Conservation (phyloP, 2,113 vertebrate species). For the Ctenomys sociabilis region DNA sequence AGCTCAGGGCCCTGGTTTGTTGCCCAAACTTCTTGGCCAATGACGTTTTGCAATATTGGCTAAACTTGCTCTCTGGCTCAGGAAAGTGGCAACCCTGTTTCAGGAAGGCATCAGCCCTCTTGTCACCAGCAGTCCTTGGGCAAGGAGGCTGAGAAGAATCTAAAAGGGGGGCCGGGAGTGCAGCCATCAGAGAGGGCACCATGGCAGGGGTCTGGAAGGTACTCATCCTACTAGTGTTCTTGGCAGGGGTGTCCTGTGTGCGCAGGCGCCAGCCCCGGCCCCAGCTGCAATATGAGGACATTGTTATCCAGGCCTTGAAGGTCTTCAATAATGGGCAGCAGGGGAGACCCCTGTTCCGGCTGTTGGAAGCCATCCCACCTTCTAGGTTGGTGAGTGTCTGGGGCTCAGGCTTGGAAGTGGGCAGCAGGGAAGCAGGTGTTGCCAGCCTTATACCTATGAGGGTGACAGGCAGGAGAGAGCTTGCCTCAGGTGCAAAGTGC, state of each 20-base stretch:
- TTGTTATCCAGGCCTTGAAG: background rate
- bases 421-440: background rate
- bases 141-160: background rate
- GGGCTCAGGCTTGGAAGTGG: background rate
- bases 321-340: background rate
- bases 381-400: background rate
- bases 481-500: background rate
- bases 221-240: background rate
- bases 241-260: background rate
- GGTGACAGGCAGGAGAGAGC: background rate
- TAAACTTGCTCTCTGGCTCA: background rate
- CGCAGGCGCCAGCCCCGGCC: rapidly evolving
- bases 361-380: background rate
- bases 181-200: background rate
- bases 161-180: conserved; percentile 7
- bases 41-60: conserved; percentile 33
- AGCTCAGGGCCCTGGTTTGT: background rate
- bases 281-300: background rate
- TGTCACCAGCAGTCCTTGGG: conserved; percentile 26
- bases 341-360: conserved; percentile 47
- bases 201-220: conserved; percentile 35
- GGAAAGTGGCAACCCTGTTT: background rate
- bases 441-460: background rate
- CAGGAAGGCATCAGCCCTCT: background rate
- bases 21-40: conserved; percentile 59